Evolutionary conservation across 2,888 invertebrate genomes (phyloP), one percentile per base, ranked within the genome.

Genomic region (Ethmia dodecea): DNA sequence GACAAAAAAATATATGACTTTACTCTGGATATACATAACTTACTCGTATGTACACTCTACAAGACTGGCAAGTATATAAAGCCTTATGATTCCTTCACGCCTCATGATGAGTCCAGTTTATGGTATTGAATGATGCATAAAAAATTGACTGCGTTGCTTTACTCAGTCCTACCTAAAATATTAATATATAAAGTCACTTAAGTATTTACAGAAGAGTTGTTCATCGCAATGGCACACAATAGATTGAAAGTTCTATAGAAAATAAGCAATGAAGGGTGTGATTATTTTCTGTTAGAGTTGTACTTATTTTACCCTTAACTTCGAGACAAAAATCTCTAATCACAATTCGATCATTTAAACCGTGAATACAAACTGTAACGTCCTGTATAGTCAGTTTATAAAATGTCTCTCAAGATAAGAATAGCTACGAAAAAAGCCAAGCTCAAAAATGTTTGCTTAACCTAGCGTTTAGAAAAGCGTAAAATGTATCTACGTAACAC

Each of bases 71-170:
- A 77, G 71, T 72, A 60, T 47, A 56, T 54, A 64, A 52, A 58
- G 57, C 60, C 54, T 58, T 52, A 41, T 25, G 47, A 32, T 45
- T 30, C 44, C 49, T 40, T 36, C 36, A 50, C 49, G 55, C 35
- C 47, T 52, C 52, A 49, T 47, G 38, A 40, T 40, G 45, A 47
- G 46, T 47, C 46, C 45, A 45, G 37, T 49, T 55, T 45, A 70
- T 64, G 66, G 70, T 73, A 62, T 62, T 49, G 45, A 57, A 59
- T 60, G 64, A 60, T 60, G 64, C 60, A 59, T 60, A 52, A 53
- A 57, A 65, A 83, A 84, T 84, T 83, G 81, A 84, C 83, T 70
- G 77, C 68, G 76, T 79, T 77, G 57, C 69, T 41, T 66, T 54
- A 55, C 49, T 63, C 66, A 62, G 52, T 43, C 56, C 48, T 52